Evolutionary conservation across 2,888 invertebrate species (phyloP).

Genomic region (Andrena hattorfiana): DNA sequence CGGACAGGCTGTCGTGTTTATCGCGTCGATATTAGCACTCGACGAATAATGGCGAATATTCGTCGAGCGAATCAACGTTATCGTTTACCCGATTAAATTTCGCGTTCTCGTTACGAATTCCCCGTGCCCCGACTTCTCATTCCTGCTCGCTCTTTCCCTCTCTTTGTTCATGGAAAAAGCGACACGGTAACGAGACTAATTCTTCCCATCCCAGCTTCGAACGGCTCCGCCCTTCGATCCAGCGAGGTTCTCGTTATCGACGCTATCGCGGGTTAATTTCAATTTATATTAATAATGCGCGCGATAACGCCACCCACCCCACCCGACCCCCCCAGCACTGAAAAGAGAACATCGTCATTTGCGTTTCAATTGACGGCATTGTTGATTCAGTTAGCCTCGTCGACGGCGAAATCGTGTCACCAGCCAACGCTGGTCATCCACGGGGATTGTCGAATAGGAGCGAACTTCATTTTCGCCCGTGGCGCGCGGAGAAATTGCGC

Average conservation of each 20-base stretch:
- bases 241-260: background rate
- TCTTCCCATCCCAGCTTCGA: background rate
- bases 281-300: conserved; percentile 35
- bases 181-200: conserved; percentile 32
- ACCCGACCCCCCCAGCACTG: background rate
- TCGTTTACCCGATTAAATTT: conserved; percentile 58
- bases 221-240: background rate
- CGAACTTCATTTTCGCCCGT: background rate
- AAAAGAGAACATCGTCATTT: conserved; percentile 17
- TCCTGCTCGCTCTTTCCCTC: background rate
- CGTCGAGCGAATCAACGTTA: conserved; percentile 54
- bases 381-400: conserved; percentile 37
- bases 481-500: background rate
- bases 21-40: conserved; percentile 47
- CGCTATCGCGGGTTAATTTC: conserved; percentile 30
- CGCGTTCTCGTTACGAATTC: conserved; percentile 36
- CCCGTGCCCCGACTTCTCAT: background rate
- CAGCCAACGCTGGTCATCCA: background rate
- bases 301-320: conserved; percentile 6
- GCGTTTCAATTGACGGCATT: conserved; percentile 23
- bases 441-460: background rate
- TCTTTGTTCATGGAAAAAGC: background rate
- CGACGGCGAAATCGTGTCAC: conserved; percentile 3
- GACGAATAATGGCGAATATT: conserved; percentile 52
- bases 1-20: conserved; percentile 51